Evolutionary conservation across 1,140 invertebrate species (phyloP), one percentile per base, ranked within the genome.

Genomic region (Micrasema longulum): DNA sequence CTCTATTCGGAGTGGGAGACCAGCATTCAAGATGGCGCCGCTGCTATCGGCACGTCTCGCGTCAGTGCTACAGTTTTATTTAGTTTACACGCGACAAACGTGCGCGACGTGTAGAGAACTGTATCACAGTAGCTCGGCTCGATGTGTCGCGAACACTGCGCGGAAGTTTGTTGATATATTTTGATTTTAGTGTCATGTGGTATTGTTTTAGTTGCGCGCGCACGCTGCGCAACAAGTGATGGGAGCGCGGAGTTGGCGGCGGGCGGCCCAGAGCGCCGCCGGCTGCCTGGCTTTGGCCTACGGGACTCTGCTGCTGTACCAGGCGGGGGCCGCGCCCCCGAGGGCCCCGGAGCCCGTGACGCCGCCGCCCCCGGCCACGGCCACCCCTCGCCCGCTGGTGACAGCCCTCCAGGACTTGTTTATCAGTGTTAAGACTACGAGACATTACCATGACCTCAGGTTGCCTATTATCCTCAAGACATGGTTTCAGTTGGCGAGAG

Each of bases 401-500:
- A 91, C 91, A 47, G 88, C 87, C 62, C 85, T 96, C 69, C 88
- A 93, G 81, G 95, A 97, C 82, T 87, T 97, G 76, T 97, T 97
- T 84, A 93, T 98, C 80, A 96, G 94, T 85, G 94, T 98, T 16
- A 98, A 98, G 87, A 97, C 96, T 53, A 96, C 95, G 31, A 91
- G 91, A 79, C 90, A 91, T 83, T 97, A 95, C 85, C 95, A 97
- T 81, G 83, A 89, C 69, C 89, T 90, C 31, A 88, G 96, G 71
- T 79, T 98, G 72, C 91, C 93, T n/a, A 88, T 95, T 66, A 93
- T 97, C 77, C 88, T 97, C 78, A 91, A 92, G 80, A 97, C 96
- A 69, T 97, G 96, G 96, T 97, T 96, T 81, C 92, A 93, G 80
- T 86, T 96, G 72, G 95, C 95, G 38, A 92, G 90, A 82, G 88